Evolutionary conservation across 2,888 invertebrate genomes (phyloP).

Genomic region (Dione juno): DNA sequence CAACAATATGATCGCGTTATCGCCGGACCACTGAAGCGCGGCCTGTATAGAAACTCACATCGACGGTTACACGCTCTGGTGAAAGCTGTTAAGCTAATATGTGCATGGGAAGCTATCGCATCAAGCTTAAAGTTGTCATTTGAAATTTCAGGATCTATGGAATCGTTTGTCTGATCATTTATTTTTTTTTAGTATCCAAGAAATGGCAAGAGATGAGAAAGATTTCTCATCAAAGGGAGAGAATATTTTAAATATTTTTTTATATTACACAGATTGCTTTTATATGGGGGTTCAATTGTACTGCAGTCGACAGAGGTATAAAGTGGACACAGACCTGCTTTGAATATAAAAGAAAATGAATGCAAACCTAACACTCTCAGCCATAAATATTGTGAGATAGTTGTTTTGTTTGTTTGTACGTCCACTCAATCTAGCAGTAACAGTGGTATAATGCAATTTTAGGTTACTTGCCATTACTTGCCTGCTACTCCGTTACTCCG

Average conservation of each 20-base stretch:
- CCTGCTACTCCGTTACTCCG: no score
- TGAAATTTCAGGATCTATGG: no score
- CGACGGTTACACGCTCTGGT: neutral
- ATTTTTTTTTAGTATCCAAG: no score
- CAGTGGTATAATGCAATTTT: neutral
- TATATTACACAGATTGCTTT: no score
- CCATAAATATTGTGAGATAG: neutral
- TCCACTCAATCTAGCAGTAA: conserved; percentile 1
- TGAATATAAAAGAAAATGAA: neutral
- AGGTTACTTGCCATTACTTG: no score
- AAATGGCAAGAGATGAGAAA: no score
- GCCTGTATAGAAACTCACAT: neutral
- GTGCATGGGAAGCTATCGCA: neutral
- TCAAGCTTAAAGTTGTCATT: neutral
- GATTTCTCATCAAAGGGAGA: no score
- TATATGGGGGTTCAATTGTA: no score
- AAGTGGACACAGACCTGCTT: neutral
- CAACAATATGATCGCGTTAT: neutral
- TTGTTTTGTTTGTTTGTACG: neutral
- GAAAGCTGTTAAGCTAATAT: conserved; percentile 1
- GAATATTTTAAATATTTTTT: no score
- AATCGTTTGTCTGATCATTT: no score
- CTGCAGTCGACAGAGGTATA: neutral
- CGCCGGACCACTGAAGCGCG: neutral
- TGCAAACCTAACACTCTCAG: neutral